Percentiles rank a stretch among this genome's conserved stretches.
Conservation (phyloP, 2,797 vertebrate genomes). For the Megalops cyprinoides region DNA sequence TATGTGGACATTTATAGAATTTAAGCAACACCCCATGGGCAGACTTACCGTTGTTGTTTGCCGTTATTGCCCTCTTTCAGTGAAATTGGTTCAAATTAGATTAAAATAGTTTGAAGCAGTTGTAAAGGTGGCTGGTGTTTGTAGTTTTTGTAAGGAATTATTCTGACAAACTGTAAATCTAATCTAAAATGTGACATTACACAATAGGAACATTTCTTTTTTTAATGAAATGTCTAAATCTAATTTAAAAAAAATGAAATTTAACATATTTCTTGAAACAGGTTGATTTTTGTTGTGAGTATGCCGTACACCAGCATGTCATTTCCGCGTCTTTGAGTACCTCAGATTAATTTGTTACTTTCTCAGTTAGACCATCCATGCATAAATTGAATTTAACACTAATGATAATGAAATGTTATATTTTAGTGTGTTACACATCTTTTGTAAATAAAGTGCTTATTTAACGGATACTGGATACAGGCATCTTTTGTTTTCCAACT, state of each 20-base stretch:
- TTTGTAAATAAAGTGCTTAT: slow-evolving; percentile 86
- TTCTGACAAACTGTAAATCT: slow-evolving; percentile 75
- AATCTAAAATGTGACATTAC: slow-evolving; percentile 68
- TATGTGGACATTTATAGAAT: slow-evolving; percentile 88
- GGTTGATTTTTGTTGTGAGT: slow-evolving; percentile 51
- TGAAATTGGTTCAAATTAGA: slow-evolving; percentile 78
- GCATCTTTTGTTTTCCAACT: slow-evolving; percentile 36
- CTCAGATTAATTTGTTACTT: slow-evolving; percentile 69
- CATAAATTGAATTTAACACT: slow-evolving; percentile 77
- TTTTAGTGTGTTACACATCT: slow-evolving; percentile 88
- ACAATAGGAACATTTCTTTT: slow-evolving; percentile 64
- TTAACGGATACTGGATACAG: slow-evolving; percentile 52
- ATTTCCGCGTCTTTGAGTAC: slow-evolving; percentile 68
- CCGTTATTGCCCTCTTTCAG: slow-evolving; percentile 75
- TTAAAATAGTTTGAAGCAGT: slow-evolving; percentile 82
- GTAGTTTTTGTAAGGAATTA: slow-evolving; percentile 81
- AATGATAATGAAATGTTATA: slow-evolving; percentile 86
- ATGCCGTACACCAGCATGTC: slow-evolving; percentile 73
- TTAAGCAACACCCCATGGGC: slow-evolving; percentile 82
- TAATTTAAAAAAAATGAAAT: slow-evolving; percentile 69
- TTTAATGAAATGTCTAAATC: slow-evolving; percentile 73
- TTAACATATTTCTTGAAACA: slow-evolving; percentile 64
- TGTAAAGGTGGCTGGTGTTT: slow-evolving; percentile 86
- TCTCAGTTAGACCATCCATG: slow-evolving; percentile 68
- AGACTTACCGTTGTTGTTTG: slow-evolving; percentile 77